Conservation (phyloP, 2,888 invertebrate genomes). For the Cataglyphis albicans region DNA sequence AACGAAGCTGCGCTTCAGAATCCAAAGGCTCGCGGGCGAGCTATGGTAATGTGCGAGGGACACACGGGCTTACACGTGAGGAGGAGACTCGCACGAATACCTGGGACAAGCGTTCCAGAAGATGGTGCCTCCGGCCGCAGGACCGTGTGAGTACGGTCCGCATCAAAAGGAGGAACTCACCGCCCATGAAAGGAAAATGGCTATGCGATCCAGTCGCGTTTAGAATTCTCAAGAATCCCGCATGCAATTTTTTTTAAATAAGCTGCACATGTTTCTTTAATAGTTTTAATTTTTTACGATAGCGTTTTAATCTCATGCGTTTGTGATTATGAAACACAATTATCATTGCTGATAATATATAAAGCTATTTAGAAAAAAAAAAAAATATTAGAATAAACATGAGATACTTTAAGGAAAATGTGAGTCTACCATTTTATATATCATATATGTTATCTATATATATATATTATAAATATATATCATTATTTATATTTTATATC, state of each 20-base stretch:
- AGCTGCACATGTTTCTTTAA: neutral
- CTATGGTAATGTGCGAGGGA: constrained; percentile 82
- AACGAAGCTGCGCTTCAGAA: constrained; percentile 42
- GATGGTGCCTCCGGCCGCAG: constrained; percentile 83
- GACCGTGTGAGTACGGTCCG: constrained; percentile 76
- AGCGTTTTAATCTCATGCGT: neutral
- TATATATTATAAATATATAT: too few species aligned
- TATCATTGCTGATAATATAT: neutral
- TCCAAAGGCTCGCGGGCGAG: constrained; percentile 70
- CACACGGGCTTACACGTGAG: constrained; percentile 73
- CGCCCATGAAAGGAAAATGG: constrained; percentile 49
- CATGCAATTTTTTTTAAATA: constrained; percentile 17
- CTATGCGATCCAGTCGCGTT: neutral
- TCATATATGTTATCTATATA: too few species aligned
- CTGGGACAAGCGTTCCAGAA: constrained; percentile 81
- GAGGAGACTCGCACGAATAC: constrained; percentile 74
- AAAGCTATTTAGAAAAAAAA: neutral
- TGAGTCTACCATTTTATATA: neutral
- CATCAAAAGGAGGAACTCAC: constrained; percentile 73
- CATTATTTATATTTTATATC: neutral
- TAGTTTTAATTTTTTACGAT: neutral
- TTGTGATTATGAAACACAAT: neutral
- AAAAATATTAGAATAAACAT: neutral
- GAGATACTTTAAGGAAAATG: neutral
- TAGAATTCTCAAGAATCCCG: neutral